phyloP scores from a whole-genome alignment of 2,797 vertebrate genomes.

The Danio choprae region DNA sequence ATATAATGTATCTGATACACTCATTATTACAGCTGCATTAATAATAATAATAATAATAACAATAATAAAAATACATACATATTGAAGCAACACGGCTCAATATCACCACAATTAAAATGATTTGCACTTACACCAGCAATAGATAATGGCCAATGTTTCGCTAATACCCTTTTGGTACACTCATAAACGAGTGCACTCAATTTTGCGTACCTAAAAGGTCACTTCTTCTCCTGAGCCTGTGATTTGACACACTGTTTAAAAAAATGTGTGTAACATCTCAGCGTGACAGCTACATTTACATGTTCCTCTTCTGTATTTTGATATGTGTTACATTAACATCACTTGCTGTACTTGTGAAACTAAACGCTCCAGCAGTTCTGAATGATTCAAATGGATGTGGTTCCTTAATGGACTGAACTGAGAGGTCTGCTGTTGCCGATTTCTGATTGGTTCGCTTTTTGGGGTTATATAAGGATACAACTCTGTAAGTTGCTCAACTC shows the following conservation, averaged over 20 bases:
- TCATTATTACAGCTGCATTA: constrained; percentile 49
- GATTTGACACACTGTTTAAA: constrained; percentile 21
- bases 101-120: constrained; percentile 48
- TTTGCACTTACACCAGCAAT: constrained; percentile 38
- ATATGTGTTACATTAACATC: constrained; percentile 6
- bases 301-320: background rate
- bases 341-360: constrained; percentile 16
- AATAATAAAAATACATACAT: constrained; percentile 44
- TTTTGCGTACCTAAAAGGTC: constrained; percentile 46
- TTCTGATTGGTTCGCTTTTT: constrained; percentile 16
- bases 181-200: constrained; percentile 15
- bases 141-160: constrained; percentile 24
- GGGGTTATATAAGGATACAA: constrained; percentile 24
- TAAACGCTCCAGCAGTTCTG: constrained; percentile 11
- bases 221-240: constrained; percentile 19
- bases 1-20: constrained; percentile 49
- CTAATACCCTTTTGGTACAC: constrained; percentile 38
- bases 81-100: constrained; percentile 54
- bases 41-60: constrained; percentile 50
- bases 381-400: constrained; percentile 15
- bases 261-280: constrained; percentile 5
- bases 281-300: constrained; percentile 3
- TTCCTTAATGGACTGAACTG: constrained; percentile 9
- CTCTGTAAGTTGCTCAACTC: constrained; percentile 16
- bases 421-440: background rate